Evolutionary conservation across 2,888 invertebrate genomes (phyloP).

Genomic region (Caenorhabditis imperialis): DNA sequence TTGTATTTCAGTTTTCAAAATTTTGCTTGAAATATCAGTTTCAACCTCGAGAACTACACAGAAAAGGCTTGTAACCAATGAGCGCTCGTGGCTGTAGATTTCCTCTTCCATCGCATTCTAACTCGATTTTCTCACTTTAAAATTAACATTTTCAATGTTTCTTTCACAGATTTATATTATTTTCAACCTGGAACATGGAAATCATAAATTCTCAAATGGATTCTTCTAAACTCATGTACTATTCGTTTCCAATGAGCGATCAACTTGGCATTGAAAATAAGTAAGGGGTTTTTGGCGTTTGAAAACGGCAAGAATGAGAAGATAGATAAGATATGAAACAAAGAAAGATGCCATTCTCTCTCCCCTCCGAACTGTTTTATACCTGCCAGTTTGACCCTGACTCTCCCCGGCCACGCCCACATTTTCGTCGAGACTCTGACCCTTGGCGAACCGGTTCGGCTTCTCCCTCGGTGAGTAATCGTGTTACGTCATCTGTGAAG

Average conservation of each 20-base stretch:
- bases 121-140: too few relatives aligned
- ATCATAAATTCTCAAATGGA: too few relatives aligned
- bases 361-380: constrained; percentile 24
- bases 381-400: constrained; percentile 41
- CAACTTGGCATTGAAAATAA: too few relatives aligned
- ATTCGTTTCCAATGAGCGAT: too few relatives aligned
- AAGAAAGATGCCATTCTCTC: constrained; percentile 23
- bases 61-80: not conserved
- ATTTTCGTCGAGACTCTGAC: constrained; percentile 44
- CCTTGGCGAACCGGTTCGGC: constrained; percentile 39
- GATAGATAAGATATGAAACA: constrained; percentile 35
- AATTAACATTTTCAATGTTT: too few relatives aligned
- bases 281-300: too few relatives aligned
- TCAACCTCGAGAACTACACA: not conserved
- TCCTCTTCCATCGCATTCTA: too few relatives aligned
- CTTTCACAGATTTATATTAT: too few relatives aligned
- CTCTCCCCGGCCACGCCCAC: constrained; percentile 20
- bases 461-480: constrained; percentile 51
- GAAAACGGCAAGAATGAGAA: not conserved
- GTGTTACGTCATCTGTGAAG: constrained; percentile 29
- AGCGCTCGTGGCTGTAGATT: too few relatives aligned
- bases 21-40: not conserved
- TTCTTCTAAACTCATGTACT: too few relatives aligned
- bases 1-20: too few relatives aligned
- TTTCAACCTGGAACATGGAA: too few relatives aligned